Base-by-base conservation (phyloP, 2,888 invertebrate genomes). In the Drosophila prolongata region DNA sequence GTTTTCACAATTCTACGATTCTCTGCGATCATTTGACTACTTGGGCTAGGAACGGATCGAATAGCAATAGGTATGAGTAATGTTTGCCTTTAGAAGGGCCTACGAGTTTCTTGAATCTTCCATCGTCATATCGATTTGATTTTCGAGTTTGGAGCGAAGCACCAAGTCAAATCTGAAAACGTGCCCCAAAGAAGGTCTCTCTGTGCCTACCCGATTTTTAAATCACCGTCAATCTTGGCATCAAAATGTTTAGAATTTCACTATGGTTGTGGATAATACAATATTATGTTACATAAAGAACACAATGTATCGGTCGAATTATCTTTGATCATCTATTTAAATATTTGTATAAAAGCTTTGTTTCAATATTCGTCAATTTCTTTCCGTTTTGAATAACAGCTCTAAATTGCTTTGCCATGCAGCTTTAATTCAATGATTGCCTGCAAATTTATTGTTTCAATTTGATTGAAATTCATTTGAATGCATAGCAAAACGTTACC, bases 391-490 rank as follows among this genome's bases (percentile, higher is more conserved):
- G 10, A 55, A 38, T 58, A 37, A 30, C 55, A 27, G 1, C 27
- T 40, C 10, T 58, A 19, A 40, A 59, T 55, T 59, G 59, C 40
- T 34, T 55, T 59, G 1, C 42, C 56, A 24, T 42, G 56, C 53
- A 59, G 19, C 19, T 34, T 40, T 58, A 40, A 58, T 24, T 55
- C 14, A 59, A 55, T 59, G 59, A 59, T 34, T 55, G n/a, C 3
- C 34, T 55, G n/a, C 13, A 55, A 56, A 52, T 53, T 16, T n/a
- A 52, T 52, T 58, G 54, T 19, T 3, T 52, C 58, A 40, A 52
- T 58, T 59, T 56, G n/a, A 59, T 59, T 59, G 57, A 10, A 6
- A 24, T 9, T 24, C 13, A 59, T 53, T 44, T 30, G n/a, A 24
- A 34, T 59, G 59, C 34, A 59, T 1, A 34, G 14, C 11, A n/a